Conservation (phyloP, 1,140 invertebrate genomes). For the Caenorhabditis remanei region DNA sequence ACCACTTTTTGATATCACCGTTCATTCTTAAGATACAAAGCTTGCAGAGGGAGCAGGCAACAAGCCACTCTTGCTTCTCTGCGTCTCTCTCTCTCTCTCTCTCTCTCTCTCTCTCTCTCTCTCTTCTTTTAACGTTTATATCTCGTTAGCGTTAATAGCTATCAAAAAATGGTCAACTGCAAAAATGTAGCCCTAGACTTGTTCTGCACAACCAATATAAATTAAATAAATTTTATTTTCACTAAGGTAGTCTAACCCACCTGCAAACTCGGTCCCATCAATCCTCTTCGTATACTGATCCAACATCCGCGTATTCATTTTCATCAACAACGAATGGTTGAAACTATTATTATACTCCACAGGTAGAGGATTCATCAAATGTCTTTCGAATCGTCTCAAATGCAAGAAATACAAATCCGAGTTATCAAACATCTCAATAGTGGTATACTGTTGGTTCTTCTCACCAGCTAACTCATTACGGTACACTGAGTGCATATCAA, state of each 20-base stretch:
- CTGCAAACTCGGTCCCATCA: conserved; percentile 2
- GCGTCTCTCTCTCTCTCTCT: too few relatives aligned
- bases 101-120: too few relatives aligned
- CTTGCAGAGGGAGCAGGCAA: too few relatives aligned
- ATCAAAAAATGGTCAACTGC: too few relatives aligned
- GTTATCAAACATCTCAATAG: conserved; percentile 16
- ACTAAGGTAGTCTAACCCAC: neutral
- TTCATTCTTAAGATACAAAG: too few relatives aligned
- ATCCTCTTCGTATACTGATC: conserved; percentile 17
- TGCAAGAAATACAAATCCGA: conserved; percentile 3
- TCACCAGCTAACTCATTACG: conserved; percentile 3
- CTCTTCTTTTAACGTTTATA: too few relatives aligned
- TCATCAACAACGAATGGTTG: conserved; percentile 17
- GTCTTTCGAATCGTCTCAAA: conserved; percentile 29
- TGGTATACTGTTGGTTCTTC: neutral
- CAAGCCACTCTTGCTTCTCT: too few relatives aligned
- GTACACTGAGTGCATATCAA: conserved; percentile 46
- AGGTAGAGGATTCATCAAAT: neutral
- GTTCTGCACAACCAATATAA: too few relatives aligned
- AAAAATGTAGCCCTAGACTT: too few relatives aligned
- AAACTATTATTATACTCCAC: conserved; percentile 24
- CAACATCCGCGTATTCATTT: conserved; percentile 30
- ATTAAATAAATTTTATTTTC: too few relatives aligned
- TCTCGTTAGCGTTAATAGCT: too few relatives aligned
- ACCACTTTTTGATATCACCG: too few relatives aligned